Conservation (phyloP, 2,888 invertebrate species). For the Orthosia gothica region DNA sequence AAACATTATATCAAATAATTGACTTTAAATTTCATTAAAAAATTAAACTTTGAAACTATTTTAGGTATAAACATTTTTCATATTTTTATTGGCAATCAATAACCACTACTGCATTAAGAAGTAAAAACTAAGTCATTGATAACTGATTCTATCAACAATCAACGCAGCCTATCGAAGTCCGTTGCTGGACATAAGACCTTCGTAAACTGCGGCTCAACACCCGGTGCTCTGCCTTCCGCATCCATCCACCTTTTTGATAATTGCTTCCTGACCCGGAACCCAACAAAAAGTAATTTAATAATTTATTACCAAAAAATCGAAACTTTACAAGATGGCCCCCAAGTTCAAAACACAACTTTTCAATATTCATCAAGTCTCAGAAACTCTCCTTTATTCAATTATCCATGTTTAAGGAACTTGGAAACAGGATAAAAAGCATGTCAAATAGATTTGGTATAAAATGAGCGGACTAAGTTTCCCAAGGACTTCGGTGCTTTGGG, state of each 20-base stretch:
- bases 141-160: too few relatives aligned
- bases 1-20: too few relatives aligned
- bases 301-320: neutral
- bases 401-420: conserved; percentile 30
- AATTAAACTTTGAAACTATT: too few relatives aligned
- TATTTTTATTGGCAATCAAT: neutral
- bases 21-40: too few relatives aligned
- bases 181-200: too few relatives aligned
- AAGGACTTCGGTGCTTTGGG: conserved; percentile 4
- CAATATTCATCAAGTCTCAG: conserved; percentile 17
- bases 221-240: too few relatives aligned
- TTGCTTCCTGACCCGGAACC: neutral
- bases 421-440: conserved; percentile 40
- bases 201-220: too few relatives aligned
- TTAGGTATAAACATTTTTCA: neutral
- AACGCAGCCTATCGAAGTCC: too few relatives aligned
- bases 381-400: conserved; percentile 44
- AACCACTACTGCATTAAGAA: neutral
- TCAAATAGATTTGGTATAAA: conserved; percentile 51
- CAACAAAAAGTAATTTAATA: neutral
- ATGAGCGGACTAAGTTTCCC: conserved; percentile 44
- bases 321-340: neutral
- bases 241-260: neutral
- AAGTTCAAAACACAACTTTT: conserved; percentile 14
- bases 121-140: too few relatives aligned